Evolutionary conservation across 2,888 invertebrate species (phyloP), one percentile per base, ranked within the genome.

Genomic region (Folsomia candida): DNA sequence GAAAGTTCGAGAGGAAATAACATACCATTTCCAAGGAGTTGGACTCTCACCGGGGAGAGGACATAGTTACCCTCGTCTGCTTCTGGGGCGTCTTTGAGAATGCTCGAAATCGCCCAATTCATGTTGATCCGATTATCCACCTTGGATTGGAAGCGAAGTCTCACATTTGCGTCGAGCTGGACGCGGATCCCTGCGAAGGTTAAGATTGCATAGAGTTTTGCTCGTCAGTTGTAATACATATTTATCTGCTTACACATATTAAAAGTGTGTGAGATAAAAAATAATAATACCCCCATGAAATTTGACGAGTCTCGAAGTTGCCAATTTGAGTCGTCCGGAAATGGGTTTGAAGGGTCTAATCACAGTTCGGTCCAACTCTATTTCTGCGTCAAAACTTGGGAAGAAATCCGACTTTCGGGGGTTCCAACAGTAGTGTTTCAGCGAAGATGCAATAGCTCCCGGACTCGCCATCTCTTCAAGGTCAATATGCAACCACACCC

Each of bases 351-450:
- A 61, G 26, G 61, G 61, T n/a, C 61, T 27, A 61, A 61, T 61
- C 2, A 61, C 27, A 3, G n/a, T 26, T 26, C 29, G 61, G 28
- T 61, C 61, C 29, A 61, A 29, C 28, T 61, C 61, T n/a, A 61
- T 61, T 61, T 61, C 61, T 4, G 61, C 61, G n/a, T 61, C 61
- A 27, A 61, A 61, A 6, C n/a, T n/a, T 18, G 61, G 61, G 27
- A 61, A 61, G n/a, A 61, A 61, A n/a, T 61, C 29, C 4, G 61
- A 28, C 29, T 61, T 61, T 11, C 61, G 26, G 2, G 61, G 61
- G 22, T 61, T 61, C 61, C 61, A 61, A 29, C 61, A 61, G 4
- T 61, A 27, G 28, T 61, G 61, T 29, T 28, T 26, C n/a, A 61
- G n/a, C 18, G 61, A 61, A 14, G 27, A n/a, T 2, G 61, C 27